Evolutionary conservation across 2,797 vertebrate genomes (phyloP), one percentile per base, ranked within the genome.

Genomic region (Mionectes olivaceus): DNA sequence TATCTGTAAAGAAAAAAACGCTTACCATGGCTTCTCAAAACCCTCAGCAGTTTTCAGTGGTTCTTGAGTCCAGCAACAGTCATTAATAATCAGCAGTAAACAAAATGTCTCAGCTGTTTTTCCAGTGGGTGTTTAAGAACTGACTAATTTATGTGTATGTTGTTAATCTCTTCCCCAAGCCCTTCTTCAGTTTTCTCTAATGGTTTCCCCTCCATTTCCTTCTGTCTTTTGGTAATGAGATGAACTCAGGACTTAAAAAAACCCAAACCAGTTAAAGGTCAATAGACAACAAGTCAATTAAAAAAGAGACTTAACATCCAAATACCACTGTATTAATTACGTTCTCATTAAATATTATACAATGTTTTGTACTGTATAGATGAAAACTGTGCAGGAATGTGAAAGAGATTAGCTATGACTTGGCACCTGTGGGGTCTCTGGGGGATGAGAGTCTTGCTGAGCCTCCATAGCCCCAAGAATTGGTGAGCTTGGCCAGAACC

Each of bases 191-290:
- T 75, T 93, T 83, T 53, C 17, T 78, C 14, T 75, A 57, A 61
- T 64, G 25, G 13, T 70, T 90, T 92, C 77, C 59, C 15, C 46
- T 94, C 47, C 57, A 61, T 86, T 86, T 86, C 57, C 52, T 83
- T 78, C 73, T 86, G 21, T 46, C 68, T 68, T 78, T 69, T 33
- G 13, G 7, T 83, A 90, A 90, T 0, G 5, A 83, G 23, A 73
- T 76, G 27, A 13, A 63, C 24, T 78, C 50, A 46, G 27, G 33
- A 61, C 35, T 59, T 3, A 37, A 61, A 90, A 61, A 83, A 35
- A 41, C 0, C 9, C 10, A 12, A 16, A 67, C 4, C 27, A 28
- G 37, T 68, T 80, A 91, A 93, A 90, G 76, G 74, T 91, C 91
- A 88, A 50, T 65, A 79, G 57, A 49, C 23, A 78, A 14, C 10